Base-by-base conservation (phyloP, 2,888 invertebrate genomes). In the Zhuqinia jingwanae region DNA sequence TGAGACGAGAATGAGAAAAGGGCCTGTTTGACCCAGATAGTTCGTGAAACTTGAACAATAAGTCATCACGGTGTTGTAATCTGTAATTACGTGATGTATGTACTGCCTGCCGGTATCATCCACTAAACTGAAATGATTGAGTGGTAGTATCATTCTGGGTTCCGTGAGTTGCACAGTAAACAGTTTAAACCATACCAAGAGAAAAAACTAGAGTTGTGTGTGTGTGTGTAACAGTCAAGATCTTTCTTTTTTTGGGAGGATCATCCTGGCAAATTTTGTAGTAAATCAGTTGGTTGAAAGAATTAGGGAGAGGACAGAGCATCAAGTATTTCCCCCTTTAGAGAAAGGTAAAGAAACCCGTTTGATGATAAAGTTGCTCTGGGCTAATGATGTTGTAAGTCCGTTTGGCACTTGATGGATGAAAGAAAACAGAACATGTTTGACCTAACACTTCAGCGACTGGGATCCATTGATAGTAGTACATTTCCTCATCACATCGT, bases 101-200 rank as follows among this genome's bases (percentile, higher is more conserved):
- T 15, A 3, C 20, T 70, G 42, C 36, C n/a, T 1, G n/a, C 6
- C 17, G 27, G 8, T n/a, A 27, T 13, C 27, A n/a, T n/a, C n/a
- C n/a, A n/a, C n/a, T n/a, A 11, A 8, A 45, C 36, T 10, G 25
- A 56, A 70, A 77, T 42, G 77, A 77, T 77, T 77, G 77, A 77
- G 77, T 60, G 25, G 60, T 36, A 10, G 20, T 27, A 36, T 63
- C 63, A 63, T 36, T 36, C 30, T n/a, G 8, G 36, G 36, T 63
- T 63, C n/a, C 27, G 17, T 36, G n/a, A 11, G 36, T 63, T n/a
- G 36, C 27, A n/a, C 1, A n/a, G 27, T 11, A 36, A 36, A 6
- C 36, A 6, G 36, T 3, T 36, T 36, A 36, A 36, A 8, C 3
- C 36, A 36, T 6, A 36, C 36, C 3, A 3, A 36, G 36, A 8